Evolutionary conservation across 1,140 invertebrate genomes (phyloP).

Genomic region (Teleopsis dalmanni): DNA sequence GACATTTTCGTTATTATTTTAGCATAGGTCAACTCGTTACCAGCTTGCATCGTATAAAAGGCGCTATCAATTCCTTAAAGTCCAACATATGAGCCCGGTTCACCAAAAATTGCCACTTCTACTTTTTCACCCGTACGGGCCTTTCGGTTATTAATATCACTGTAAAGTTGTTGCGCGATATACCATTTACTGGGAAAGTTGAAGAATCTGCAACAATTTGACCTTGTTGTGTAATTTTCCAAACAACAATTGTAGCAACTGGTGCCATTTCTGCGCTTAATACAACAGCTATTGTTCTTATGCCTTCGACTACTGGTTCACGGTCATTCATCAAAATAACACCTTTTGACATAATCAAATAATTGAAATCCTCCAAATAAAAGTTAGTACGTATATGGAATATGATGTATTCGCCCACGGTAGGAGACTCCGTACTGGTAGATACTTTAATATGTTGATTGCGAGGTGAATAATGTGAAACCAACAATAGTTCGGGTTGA

Average conservation of each 20-base stretch:
- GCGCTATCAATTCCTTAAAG: slow-evolving; percentile 80
- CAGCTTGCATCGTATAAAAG: slow-evolving; percentile 86
- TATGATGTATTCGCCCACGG: slow-evolving; percentile 88
- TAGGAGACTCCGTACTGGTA: slow-evolving; percentile 76
- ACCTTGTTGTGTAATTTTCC: slow-evolving; percentile 73
- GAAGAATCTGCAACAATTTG: slow-evolving; percentile 84
- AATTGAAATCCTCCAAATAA: slow-evolving; percentile 82
- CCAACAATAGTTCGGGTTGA: slow-evolving; percentile 56
- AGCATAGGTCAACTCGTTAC: slow-evolving; percentile 84
- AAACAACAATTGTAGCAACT: slow-evolving; percentile 81
- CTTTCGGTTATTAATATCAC: slow-evolving; percentile 88
- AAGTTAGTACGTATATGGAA: slow-evolving; percentile 91
- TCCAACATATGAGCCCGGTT: slow-evolving; percentile 87
- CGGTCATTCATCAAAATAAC: slow-evolving; percentile 65
- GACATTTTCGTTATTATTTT: slow-evolving; percentile 83
- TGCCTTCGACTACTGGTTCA: slow-evolving; percentile 56
- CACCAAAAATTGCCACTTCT: slow-evolving; percentile 84
- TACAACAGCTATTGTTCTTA: slow-evolving; percentile 82
- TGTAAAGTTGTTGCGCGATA: slow-evolving; percentile 86
- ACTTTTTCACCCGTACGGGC: slow-evolving; percentile 85
- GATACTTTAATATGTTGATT: slow-evolving; percentile 80
- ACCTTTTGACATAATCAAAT: slow-evolving; percentile 84
- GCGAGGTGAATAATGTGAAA: slow-evolving; percentile 74
- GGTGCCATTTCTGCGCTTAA: slow-evolving; percentile 92
- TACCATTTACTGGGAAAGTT: slow-evolving; percentile 91